Conservation (phyloP, 1,140 invertebrate genomes). For the Dysdera silvatica region DNA sequence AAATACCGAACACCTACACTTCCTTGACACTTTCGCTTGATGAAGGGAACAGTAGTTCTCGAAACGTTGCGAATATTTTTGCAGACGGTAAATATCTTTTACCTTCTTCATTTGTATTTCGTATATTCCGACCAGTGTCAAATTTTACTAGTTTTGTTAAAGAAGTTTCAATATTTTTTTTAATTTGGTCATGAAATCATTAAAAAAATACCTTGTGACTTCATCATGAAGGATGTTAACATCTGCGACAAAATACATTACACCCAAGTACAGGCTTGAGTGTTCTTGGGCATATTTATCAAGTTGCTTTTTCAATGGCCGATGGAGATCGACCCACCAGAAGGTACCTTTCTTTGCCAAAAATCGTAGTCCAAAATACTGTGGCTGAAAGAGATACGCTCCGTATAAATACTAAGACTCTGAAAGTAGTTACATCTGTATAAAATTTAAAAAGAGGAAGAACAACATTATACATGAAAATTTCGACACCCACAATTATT, state of each 20-base stretch:
- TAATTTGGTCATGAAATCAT: background rate
- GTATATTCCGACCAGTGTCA: background rate
- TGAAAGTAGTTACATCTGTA: too few relatives aligned
- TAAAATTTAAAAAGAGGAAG: too few relatives aligned
- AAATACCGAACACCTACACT: too few relatives aligned
- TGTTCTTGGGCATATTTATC: conserved; percentile 80
- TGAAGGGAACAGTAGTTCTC: too few relatives aligned
- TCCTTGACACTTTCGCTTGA: too few relatives aligned
- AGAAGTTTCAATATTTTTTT: background rate
- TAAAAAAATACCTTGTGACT: conserved; percentile 60
- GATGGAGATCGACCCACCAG: conserved; percentile 85
- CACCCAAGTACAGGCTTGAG: conserved; percentile 68
- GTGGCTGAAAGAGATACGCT: conserved; percentile 48
- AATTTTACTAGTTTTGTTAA: too few relatives aligned
- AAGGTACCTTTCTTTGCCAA: conserved; percentile 44
- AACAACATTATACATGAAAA: too few relatives aligned
- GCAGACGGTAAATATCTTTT: background rate
- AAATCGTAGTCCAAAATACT: conserved; percentile 80
- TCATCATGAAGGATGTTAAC: conserved; percentile 78
- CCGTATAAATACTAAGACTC: background rate
- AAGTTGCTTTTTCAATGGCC: conserved; percentile 83
- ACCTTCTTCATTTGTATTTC: background rate
- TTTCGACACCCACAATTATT: too few relatives aligned
- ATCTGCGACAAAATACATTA: conserved; percentile 90
- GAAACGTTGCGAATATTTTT: too few relatives aligned